Evolutionary conservation across 1,140 invertebrate genomes (phyloP).

Genomic region (Sycophaga agraensis): DNA sequence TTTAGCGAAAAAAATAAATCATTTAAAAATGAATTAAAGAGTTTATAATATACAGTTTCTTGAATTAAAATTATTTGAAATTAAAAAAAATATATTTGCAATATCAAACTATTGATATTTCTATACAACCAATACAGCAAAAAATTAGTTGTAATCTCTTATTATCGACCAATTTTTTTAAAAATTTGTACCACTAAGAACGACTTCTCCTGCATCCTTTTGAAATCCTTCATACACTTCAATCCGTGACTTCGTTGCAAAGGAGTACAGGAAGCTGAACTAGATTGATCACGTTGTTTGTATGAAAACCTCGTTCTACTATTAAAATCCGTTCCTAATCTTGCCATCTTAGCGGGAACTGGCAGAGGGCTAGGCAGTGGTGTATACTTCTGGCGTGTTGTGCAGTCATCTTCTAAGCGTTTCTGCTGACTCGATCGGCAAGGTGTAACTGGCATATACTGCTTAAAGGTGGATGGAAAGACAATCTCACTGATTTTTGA

Average conservation of each 20-base stretch:
- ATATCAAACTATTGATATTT: constrained; percentile 2
- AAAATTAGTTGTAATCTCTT: neutral
- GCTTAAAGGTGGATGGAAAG: constrained; percentile 40
- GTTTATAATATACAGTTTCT: no score
- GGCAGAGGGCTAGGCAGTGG: constrained; percentile 35
- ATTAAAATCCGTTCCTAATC: constrained; percentile 23
- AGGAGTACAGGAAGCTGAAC: neutral
- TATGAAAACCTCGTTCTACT: neutral
- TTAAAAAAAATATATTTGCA: neutral
- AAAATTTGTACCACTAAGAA: constrained; percentile 43
- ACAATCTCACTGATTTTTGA: constrained; percentile 43
- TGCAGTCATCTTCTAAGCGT: constrained; percentile 17
- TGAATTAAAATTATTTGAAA: neutral
- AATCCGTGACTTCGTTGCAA: neutral
- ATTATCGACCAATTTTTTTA: constrained; percentile 20
- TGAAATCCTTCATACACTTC: neutral
- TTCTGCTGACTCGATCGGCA: constrained; percentile 12
- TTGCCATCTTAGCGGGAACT: constrained; percentile 39
- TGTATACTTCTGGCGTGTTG: constrained; percentile 42
- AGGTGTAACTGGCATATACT: constrained; percentile 36
- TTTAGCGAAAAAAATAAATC: no score
- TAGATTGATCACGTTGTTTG: neutral
- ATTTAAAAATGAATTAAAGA: no score
- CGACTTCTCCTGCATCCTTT: constrained; percentile 37
- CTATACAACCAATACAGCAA: constrained; percentile 3